A percentile compares a stretch with the other conserved stretches of the same genome.
phyloP scores from a whole-genome alignment of 2,797 vertebrate genomes.

The Natrix natrix region DNA sequence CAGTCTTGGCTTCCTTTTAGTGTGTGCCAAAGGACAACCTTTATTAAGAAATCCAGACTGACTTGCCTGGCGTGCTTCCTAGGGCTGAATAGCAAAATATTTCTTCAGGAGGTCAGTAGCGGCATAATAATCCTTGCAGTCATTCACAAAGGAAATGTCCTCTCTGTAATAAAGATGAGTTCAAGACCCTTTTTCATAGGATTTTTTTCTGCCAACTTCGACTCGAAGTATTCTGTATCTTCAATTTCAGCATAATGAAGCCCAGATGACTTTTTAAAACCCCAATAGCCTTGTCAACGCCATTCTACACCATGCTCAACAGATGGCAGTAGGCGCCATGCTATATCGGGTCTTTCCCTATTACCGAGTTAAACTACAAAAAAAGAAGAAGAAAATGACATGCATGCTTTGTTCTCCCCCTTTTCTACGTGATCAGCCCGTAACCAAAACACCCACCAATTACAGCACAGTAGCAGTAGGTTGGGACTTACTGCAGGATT shows the following conservation, averaged over 20 bases:
- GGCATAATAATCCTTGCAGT: neutral
- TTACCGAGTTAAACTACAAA: neutral
- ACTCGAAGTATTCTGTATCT: neutral
- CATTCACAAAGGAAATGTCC: neutral
- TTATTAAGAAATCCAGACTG: neutral
- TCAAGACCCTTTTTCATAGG: neutral
- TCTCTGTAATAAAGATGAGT: neutral
- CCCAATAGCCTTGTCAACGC: neutral
- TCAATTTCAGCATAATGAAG: neutral
- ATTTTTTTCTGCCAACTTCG: neutral
- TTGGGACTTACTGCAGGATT: neutral
- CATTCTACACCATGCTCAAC: constrained; percentile 7
- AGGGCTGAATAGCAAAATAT: neutral
- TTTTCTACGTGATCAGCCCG: neutral
- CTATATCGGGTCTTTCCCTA: neutral
- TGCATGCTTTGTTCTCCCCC: neutral
- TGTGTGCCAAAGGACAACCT: neutral
- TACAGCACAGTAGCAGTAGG: neutral
- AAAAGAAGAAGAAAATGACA: neutral
- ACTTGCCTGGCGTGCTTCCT: neutral
- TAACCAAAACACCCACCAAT: neutral
- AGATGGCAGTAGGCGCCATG: constrained; percentile 55
- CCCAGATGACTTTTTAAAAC: neutral
- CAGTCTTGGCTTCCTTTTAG: neutral
- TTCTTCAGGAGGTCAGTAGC: neutral